Base-by-base conservation (phyloP, 2,888 invertebrate species). In the Tortricodes alternella region DNA sequence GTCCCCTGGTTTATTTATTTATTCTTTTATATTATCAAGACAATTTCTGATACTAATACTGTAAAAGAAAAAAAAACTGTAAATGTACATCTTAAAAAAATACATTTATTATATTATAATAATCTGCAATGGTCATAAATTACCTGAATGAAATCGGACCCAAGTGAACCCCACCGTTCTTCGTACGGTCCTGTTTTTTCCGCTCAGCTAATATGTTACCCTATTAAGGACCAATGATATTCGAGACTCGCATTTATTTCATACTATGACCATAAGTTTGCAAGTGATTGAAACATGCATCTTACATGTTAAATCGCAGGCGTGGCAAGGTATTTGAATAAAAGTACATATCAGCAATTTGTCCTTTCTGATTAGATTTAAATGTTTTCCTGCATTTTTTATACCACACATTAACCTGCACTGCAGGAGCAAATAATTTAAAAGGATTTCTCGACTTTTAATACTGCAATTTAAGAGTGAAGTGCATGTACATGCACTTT, bases 261-360 rank as follows among this genome's bases (percentile, higher is more conserved):
- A 85, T 83, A 76, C 76, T 73, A 65, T 68, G 66, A 56, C 83
- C 83, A 80, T 84, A 87, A 69, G 64, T 66, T 66, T 66, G n/a
- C 63, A 66, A 67, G 75, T 80, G 80, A 87, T 86, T 85, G 80
- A 86, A 83, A 80, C 83, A 80, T 80, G 85, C 76, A 76, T 75
- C 67, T 70, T 66, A 67, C 70, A 66, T 65, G 53, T 59, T 53
- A 38, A 27, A 38, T 29, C 18, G 46, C 44, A 63, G 68, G 72
- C 65, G 71, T 70, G 70, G 65, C 59, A 38, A 53, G 61, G 62
- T 56, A 71, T 74, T 66, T 70, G 67, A 71, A 75, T 74, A 70
- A 49, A 21, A 18, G 35, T 37, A 5, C 11, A 2, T 7, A 37
- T 37, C 37, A 24, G 60, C 61, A 61, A 73, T 72, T 69, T 66